These are phyloP conservation scores for Brachyalestes nurse DNA, from an alignment of 2,797 vertebrate species.

Conservation along the genomic window DNA sequence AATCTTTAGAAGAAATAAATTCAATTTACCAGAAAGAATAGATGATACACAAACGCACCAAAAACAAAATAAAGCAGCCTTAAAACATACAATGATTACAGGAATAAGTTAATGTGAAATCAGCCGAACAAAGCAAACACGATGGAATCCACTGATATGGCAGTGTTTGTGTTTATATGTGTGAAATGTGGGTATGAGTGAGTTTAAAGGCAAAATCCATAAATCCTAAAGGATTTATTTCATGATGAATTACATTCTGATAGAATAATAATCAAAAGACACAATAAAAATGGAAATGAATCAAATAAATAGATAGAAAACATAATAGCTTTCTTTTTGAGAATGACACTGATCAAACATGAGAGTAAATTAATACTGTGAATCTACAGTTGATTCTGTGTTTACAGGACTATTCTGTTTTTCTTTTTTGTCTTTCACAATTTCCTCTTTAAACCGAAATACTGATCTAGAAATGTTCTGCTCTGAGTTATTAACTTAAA, in stretches of 20 bases:
- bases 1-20: constrained; percentile 45
- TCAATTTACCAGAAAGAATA: constrained; percentile 57
- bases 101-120: constrained; percentile 59
- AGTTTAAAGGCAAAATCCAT: constrained; percentile 77
- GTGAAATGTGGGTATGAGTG: constrained; percentile 56
- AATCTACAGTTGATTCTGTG: constrained; percentile 25
- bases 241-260: constrained; percentile 82
- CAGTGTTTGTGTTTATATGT: constrained; percentile 12
- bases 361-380: constrained; percentile 26
- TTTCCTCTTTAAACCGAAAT: not conserved
- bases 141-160: constrained; percentile 46
- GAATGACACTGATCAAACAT: constrained; percentile 51
- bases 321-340: constrained; percentile 72
- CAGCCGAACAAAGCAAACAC: constrained; percentile 46
- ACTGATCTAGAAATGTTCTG: not conserved
- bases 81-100: constrained; percentile 70
- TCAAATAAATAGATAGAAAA: constrained; percentile 70
- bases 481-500: not conserved
- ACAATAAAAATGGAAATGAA: constrained; percentile 79
- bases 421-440: not conserved
- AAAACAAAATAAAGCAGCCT: constrained; percentile 46
- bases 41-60: constrained; percentile 51
- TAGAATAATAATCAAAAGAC: constrained; percentile 81
- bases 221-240: constrained; percentile 77
- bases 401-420: not conserved